A percentile compares a stretch with the other conserved stretches of the same genome.
phyloP scores from a whole-genome alignment of 2,113 vertebrate genomes.

The Saimiri boliviensis region DNA sequence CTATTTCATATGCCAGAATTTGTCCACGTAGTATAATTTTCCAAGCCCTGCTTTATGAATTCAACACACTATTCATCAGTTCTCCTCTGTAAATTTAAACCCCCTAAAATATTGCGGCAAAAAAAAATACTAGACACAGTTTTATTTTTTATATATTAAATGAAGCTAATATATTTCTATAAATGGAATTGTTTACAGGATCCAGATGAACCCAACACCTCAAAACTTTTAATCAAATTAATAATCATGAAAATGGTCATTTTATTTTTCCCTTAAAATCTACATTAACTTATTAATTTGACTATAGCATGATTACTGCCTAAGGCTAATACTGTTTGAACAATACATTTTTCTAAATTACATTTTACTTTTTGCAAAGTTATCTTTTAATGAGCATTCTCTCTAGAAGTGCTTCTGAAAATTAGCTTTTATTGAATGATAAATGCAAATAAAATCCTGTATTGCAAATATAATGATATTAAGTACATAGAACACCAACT shows the following conservation, averaged over 20 bases:
- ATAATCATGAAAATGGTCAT: slow-evolving; percentile 23
- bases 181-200: slow-evolving; percentile 33
- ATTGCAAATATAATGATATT: slow-evolving; percentile 34
- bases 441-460: neutral
- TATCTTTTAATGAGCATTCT: slow-evolving; percentile 28
- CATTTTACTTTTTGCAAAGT: neutral
- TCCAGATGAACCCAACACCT: slow-evolving; percentile 26
- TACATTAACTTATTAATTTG: slow-evolving; percentile 47
- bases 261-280: slow-evolving; percentile 47
- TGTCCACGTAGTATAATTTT: slow-evolving; percentile 42
- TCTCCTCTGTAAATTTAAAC: slow-evolving; percentile 8
- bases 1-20: neutral
- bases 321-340: neutral
- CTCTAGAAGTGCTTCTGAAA: slow-evolving; percentile 23
- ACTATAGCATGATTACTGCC: neutral
- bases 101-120: slow-evolving; percentile 43
- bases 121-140: neutral
- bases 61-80: slow-evolving; percentile 49
- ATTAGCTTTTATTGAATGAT: neutral
- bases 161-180: slow-evolving; percentile 24
- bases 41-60: slow-evolving; percentile 47
- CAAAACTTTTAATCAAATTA: slow-evolving; percentile 60
- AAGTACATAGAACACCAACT: slow-evolving; percentile 2
- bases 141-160: slow-evolving; percentile 45
- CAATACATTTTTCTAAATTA: slow-evolving; percentile 34